Evolutionary conservation across 2,888 invertebrate genomes (phyloP).

Genomic region (Leptinotarsa tumamoca): DNA sequence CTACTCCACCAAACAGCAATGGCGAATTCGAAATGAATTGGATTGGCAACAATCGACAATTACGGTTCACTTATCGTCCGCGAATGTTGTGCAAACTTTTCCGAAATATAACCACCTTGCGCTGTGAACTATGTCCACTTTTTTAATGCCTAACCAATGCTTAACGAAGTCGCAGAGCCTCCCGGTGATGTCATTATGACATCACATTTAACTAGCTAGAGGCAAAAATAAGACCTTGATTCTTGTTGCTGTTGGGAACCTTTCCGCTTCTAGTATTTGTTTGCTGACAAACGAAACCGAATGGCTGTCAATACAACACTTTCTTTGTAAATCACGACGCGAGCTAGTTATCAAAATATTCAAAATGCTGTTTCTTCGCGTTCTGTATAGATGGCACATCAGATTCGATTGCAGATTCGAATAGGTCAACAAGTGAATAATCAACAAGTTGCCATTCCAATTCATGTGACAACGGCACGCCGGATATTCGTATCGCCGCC

Average conservation of each 20-base stretch:
- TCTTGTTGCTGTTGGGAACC: slow-evolving; percentile 53
- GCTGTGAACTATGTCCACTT: slow-evolving; percentile 38
- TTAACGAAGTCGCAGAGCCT: slow-evolving; percentile 61
- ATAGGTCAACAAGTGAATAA: slow-evolving; percentile 42
- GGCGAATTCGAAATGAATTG: slow-evolving; percentile 55
- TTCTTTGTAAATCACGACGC: slow-evolving; percentile 8
- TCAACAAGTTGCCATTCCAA: slow-evolving; percentile 41
- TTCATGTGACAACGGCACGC: slow-evolving; percentile 31
- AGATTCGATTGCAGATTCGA: background rate
- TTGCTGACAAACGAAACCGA: slow-evolving; percentile 35
- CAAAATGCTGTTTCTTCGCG: slow-evolving; percentile 1
- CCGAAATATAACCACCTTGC: slow-evolving; percentile 33
- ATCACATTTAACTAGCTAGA: slow-evolving; percentile 66
- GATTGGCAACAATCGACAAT: slow-evolving; percentile 50
- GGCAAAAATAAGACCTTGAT: slow-evolving; percentile 65
- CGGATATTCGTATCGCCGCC: slow-evolving; percentile 22
- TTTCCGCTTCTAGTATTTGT: slow-evolving; percentile 50
- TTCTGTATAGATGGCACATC: slow-evolving; percentile 10
- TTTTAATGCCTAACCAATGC: slow-evolving; percentile 36
- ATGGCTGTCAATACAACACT: slow-evolving; percentile 18
- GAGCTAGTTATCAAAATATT: background rate
- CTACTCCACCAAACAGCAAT: slow-evolving; percentile 61
- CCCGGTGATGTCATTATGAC: slow-evolving; percentile 69
- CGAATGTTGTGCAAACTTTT: slow-evolving; percentile 22
- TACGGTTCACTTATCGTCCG: slow-evolving; percentile 27